Evolutionary conservation across 2,888 invertebrate genomes (phyloP), one percentile per base, ranked within the genome.

Genomic region (Epicampocera succincta): DNA sequence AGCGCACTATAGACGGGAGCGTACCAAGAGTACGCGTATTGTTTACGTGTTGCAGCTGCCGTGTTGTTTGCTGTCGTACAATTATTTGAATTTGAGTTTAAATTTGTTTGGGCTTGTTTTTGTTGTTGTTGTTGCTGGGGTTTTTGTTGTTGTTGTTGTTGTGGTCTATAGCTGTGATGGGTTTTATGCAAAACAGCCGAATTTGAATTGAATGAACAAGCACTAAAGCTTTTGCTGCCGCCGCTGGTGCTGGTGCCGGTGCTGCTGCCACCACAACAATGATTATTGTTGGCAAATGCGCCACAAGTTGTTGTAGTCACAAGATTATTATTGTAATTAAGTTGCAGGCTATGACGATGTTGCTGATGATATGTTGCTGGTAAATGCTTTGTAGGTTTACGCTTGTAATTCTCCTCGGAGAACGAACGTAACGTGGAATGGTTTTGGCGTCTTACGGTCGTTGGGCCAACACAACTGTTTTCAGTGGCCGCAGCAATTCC

Each of bases 1-100:
- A 91, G 90, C 75, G 91, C 90, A 87, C 90, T 90, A 71, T 91
- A 91, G 52, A 91, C 90, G 42, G 91, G 90, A 84, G 90, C 91
- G 90, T 91, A 91, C 91, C 91, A 91, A 68, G 91, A 91, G 89
- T 91, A 90, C 86, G 91, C 89, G 85, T 90, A 88, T 83, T 91
- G 91, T 80, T 90, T 90, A 52, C 90, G 88, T 84, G 87, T 87
- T 84, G 87, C 85, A 77, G 87, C 85, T 85, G 87, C 87, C 87
- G 87, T 85, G 85, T 86, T 86, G 85, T 83, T 84, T 65, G 83
- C 21, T 78, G 68, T 65, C n/a, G 75, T 33, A 33, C 76, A 56
- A 63, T 58, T 50, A 73, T 69, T 65, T 50, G 71, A 60, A 58
- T 85, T 85, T 84, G 83, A 76, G 80, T 77, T 84, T 15, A 58